A percentile compares a stretch with the other conserved stretches of the same genome.
These are phyloP conservation scores for Ylistrum balloti DNA, from an alignment of 1,140 invertebrate species.

Conservation along the genomic window DNA sequence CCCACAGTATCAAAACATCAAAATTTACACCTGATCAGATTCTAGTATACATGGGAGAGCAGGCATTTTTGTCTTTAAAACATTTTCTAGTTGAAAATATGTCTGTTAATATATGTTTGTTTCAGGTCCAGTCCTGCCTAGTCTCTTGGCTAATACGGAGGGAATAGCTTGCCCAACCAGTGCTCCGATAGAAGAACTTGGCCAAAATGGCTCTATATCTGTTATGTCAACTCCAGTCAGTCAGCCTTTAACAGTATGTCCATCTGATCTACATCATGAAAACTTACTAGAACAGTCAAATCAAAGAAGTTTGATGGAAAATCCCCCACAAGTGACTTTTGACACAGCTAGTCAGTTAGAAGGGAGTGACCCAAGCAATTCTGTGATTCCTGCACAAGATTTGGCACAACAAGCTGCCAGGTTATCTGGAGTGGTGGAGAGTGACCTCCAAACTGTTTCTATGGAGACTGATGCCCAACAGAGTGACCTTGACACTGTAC, in stretches of 20 bases:
- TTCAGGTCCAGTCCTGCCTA: background rate
- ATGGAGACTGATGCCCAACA: background rate
- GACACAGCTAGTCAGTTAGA: background rate
- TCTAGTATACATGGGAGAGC: too few relatives aligned
- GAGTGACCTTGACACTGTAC: conserved; percentile 30
- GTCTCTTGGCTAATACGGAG: background rate
- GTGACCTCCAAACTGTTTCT: background rate
- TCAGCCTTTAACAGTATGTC: background rate
- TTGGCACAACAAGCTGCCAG: background rate
- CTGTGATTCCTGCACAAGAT: background rate
- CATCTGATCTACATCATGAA: background rate
- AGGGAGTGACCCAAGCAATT: background rate
- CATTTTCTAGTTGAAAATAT: too few relatives aligned
- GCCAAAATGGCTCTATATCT: background rate
- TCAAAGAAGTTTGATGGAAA: background rate
- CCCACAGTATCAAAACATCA: too few relatives aligned
- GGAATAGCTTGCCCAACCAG: background rate
- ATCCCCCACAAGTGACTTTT: conserved; percentile 4
- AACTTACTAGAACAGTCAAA: background rate
- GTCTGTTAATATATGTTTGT: too few relatives aligned
- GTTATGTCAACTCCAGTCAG: background rate
- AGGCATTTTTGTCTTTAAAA: too few relatives aligned
- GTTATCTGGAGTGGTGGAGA: background rate
- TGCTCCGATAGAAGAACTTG: background rate
- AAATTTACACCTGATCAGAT: too few relatives aligned